phyloP scores from a whole-genome alignment of 2,797 vertebrate genomes.

The Megalops cyprinoides region DNA sequence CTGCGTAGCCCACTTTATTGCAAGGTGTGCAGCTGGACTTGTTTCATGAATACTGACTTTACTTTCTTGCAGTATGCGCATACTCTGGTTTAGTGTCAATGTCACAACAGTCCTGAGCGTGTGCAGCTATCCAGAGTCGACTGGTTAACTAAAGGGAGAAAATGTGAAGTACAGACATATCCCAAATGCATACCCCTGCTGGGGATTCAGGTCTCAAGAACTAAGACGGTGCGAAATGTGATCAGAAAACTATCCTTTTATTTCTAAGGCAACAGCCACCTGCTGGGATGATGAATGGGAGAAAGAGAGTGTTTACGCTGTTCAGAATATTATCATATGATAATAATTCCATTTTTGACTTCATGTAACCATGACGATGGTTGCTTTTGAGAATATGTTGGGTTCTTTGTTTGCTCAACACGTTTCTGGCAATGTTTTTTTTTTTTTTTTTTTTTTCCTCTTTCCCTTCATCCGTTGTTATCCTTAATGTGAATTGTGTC shows the following conservation, averaged over 20 bases:
- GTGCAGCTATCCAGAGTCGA: no score
- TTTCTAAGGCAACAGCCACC: background rate
- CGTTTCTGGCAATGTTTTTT: no score
- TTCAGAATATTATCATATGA: background rate
- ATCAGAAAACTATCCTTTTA: conserved; percentile 14
- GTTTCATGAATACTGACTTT: background rate
- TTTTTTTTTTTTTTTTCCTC: background rate
- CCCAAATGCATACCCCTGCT: no score
- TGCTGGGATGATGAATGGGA: conserved; percentile 7
- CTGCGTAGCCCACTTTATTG: background rate
- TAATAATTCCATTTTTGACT: background rate
- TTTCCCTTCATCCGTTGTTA: background rate
- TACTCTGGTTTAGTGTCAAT: background rate
- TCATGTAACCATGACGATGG: background rate
- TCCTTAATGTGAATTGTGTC: no score
- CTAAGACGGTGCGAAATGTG: background rate
- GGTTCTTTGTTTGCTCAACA: background rate
- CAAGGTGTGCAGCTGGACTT: background rate
- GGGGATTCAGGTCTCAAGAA: conserved; percentile 20
- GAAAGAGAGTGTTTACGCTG: no score
- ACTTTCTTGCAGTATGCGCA: background rate
- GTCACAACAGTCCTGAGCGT: background rate
- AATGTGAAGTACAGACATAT: no score
- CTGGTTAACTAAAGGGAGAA: no score
- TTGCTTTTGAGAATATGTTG: background rate